Evolutionary conservation across 92 coral and sea anemone species (phyloP).

Genomic region (Phenganax stokvisi): DNA sequence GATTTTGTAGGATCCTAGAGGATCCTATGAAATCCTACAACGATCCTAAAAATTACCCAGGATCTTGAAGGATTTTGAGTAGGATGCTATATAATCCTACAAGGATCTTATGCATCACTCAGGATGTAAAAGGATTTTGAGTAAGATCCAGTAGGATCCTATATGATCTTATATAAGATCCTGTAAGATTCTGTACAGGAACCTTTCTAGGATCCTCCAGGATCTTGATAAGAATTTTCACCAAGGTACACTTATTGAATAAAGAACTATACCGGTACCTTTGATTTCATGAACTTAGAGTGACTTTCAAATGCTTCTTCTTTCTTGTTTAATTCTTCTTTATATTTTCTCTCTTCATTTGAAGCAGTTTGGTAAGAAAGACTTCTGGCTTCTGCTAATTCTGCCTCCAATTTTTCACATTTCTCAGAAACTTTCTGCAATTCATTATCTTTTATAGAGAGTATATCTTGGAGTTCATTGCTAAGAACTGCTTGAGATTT

Average conservation of each 20-base stretch:
- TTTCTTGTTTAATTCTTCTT: constrained; percentile 74
- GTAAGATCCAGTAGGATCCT: no score
- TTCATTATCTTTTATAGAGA: constrained; percentile 28
- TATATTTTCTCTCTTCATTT: constrained; percentile 59
- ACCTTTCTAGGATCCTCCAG: no score
- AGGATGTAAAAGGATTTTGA: no score
- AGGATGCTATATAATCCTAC: no score
- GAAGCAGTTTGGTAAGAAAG: constrained; percentile 45
- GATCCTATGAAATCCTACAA: no score
- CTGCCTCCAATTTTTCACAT: constrained; percentile 58
- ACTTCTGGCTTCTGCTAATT: constrained; percentile 66
- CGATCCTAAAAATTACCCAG: no score
- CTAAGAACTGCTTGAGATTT: constrained; percentile 23
- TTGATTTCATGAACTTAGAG: constrained; percentile 90
- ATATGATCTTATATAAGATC: no score
- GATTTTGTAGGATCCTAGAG: no score
- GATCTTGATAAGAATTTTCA: no score
- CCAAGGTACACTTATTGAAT: not conserved
- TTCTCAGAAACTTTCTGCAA: constrained; percentile 45
- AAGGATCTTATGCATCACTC: no score
- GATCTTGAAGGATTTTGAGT: no score
- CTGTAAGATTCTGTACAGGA: no score
- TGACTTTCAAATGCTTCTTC: constrained; percentile 94
- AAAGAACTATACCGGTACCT: constrained; percentile 49
- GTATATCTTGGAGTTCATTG: constrained; percentile 40